Evolutionary conservation across 37 sponge, comb jelly and placozoan species (phyloP).

Genomic region (Cladorhizidae sp.): DNA sequence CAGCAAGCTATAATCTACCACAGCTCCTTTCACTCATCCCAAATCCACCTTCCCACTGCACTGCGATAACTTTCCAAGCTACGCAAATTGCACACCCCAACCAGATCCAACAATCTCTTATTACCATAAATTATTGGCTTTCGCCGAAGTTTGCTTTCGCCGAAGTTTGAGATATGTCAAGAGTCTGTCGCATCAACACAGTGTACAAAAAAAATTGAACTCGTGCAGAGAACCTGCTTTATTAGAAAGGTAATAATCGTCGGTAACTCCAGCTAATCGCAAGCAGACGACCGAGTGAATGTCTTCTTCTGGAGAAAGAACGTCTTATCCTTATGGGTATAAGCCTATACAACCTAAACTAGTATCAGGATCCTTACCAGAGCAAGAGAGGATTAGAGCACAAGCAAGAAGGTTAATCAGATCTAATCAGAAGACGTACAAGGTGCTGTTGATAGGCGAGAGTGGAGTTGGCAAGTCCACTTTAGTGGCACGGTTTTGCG

Average conservation of each 20-base stretch:
- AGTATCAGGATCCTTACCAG: slow-evolving; percentile 9
- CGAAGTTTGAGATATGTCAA: too few relatives aligned
- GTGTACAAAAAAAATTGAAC: too few relatives aligned
- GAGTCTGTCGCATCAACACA: too few relatives aligned
- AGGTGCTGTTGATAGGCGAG: slow-evolving; percentile 74
- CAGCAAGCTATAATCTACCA: too few relatives aligned
- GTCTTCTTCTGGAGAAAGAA: background rate
- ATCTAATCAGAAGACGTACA: slow-evolving; percentile 41
- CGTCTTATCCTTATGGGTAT: slow-evolving; percentile 44
- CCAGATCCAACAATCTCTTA: too few relatives aligned
- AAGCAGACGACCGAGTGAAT: background rate
- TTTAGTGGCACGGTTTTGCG: slow-evolving; percentile 64
- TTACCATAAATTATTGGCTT: too few relatives aligned
- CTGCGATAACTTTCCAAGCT: too few relatives aligned
- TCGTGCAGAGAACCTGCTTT: background rate
- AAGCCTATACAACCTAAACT: slow-evolving; percentile 28
- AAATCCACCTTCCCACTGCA: too few relatives aligned
- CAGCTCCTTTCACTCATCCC: too few relatives aligned
- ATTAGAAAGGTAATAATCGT: background rate
- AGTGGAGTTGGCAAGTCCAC: slow-evolving; percentile 76
- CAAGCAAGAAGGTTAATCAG: slow-evolving; percentile 11
- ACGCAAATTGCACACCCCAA: too few relatives aligned
- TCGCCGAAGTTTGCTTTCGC: too few relatives aligned
- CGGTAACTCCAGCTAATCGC: background rate
- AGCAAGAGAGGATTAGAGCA: slow-evolving; percentile 34